phyloP scores from a whole-genome alignment of 2,113 vertebrate genomes.

The Zosterops japonicus region DNA sequence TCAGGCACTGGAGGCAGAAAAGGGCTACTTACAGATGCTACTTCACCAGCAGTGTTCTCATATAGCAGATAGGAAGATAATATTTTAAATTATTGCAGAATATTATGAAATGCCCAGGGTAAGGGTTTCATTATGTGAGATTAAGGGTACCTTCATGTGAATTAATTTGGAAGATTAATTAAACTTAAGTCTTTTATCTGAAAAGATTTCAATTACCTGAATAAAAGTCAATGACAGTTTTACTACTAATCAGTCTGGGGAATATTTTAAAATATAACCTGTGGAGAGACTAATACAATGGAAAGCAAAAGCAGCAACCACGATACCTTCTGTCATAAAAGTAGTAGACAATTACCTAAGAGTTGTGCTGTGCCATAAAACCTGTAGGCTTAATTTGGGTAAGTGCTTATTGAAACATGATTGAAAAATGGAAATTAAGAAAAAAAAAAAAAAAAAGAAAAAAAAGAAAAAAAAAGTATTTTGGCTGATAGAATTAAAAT shows the following conservation, averaged over 20 bases:
- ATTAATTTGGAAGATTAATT: slow-evolving; percentile 14
- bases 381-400: neutral
- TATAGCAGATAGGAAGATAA: neutral
- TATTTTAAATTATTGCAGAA: neutral
- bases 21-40: neutral
- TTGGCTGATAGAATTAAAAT: neutral
- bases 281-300: neutral
- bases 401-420: neutral
- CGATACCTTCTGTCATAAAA: neutral
- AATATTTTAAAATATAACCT: neutral
- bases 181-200: neutral
- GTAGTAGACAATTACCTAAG: neutral
- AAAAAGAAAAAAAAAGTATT: neutral
- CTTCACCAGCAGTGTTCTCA: neutral
- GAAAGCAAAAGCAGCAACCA: neutral
- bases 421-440: neutral
- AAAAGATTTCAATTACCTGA: slow-evolving; percentile 5
- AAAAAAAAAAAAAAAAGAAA: neutral
- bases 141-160: neutral
- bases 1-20: neutral
- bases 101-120: neutral
- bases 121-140: neutral
- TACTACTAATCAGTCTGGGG: neutral
- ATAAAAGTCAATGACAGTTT: neutral
- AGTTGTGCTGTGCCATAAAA: neutral